Percentiles rank a stretch among this genome's conserved stretches.
phyloP scores from a whole-genome alignment of 2,797 vertebrate species.

The Myotis vivesi region DNA sequence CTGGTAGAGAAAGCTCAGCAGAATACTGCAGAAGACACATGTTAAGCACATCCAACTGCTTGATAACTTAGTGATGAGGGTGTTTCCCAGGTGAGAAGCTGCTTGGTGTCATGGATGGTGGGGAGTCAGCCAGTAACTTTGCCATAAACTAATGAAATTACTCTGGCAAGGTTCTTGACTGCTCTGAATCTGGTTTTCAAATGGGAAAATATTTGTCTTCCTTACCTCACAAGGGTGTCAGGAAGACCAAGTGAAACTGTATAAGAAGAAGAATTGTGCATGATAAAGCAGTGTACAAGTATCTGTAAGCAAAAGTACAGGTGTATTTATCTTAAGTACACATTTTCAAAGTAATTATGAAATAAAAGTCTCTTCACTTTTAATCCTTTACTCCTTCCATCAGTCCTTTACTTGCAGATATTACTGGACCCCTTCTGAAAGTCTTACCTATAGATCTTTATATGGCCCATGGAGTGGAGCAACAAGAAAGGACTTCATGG shows the following conservation, averaged over 20 bases:
- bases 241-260: background rate
- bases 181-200: constrained; percentile 17
- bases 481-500: background rate
- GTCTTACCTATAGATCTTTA: background rate
- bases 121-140: background rate
- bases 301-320: background rate
- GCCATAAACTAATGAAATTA: background rate
- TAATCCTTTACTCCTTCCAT: background rate
- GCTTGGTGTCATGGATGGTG: background rate
- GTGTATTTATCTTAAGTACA: background rate
- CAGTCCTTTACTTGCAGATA: background rate
- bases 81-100: background rate
- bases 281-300: background rate
- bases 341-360: background rate
- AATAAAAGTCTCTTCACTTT: background rate
- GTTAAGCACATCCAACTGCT: background rate
- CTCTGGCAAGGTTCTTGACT: background rate
- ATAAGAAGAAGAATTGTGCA: background rate
- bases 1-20: background rate
- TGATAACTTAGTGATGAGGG: background rate
- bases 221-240: background rate
- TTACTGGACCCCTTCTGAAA: background rate
- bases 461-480: background rate
- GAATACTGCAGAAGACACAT: background rate
- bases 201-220: background rate